Conservation (phyloP, 2,113 vertebrate species). For the Fulmarus glacialis region DNA sequence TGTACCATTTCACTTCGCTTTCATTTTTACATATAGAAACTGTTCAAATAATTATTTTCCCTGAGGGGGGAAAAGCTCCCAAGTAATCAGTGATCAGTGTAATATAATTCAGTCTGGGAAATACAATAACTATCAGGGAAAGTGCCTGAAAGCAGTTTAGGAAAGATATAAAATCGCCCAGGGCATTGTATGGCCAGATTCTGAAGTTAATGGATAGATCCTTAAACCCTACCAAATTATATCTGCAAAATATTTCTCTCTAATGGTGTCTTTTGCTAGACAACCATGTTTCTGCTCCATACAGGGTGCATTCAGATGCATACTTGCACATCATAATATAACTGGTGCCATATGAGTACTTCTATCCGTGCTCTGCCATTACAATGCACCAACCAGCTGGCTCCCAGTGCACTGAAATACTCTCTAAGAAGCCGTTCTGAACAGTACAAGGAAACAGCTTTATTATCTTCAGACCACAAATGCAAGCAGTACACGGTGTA, state of each 20-base stretch:
- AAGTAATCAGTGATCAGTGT: background rate
- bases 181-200: background rate
- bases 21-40: background rate
- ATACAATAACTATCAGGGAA: background rate
- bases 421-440: background rate
- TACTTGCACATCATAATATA: background rate
- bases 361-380: background rate
- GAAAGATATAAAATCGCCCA: background rate
- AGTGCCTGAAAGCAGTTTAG: background rate
- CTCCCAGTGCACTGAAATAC: background rate
- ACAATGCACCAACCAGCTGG: background rate
- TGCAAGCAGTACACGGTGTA: background rate
- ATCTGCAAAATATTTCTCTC: background rate
- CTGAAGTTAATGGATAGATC: background rate
- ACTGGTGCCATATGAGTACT: background rate
- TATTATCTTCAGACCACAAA: background rate
- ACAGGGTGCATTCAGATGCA: background rate
- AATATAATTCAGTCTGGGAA: conserved; percentile 5
- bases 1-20: background rate
- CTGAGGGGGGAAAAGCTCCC: background rate
- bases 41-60: background rate
- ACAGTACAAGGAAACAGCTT: background rate
- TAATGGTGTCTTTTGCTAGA: background rate
- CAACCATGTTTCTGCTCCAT: background rate
- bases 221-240: background rate